A percentile compares a stretch with the other conserved stretches of the same genome.
Evolutionary conservation across 2,113 vertebrate genomes (phyloP).

Genomic region (Heterotis niloticus): DNA sequence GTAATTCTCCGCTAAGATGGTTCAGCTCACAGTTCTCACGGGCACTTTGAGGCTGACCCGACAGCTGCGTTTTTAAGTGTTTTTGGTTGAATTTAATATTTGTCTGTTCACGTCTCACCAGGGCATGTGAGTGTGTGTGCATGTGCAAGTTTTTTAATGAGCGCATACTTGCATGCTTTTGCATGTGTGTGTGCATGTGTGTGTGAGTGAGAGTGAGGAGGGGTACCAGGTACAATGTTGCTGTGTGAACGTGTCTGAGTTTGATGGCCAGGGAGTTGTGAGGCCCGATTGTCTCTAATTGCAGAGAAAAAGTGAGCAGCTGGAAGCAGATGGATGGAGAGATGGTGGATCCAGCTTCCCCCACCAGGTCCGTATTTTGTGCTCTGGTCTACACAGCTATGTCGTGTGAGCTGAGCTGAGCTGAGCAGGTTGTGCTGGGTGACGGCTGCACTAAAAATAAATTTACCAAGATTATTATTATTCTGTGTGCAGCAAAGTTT

Average conservation of each 20-base stretch:
- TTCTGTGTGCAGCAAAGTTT: too few relatives aligned
- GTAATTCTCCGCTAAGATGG: too few relatives aligned
- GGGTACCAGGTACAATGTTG: constrained; percentile 48
- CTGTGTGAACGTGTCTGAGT: constrained; percentile 48
- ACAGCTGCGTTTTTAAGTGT: neutral
- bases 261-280: constrained; percentile 59
- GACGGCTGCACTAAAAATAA: neutral
- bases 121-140: neutral
- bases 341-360: constrained; percentile 33
- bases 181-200: constrained; percentile 21
- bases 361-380: too few relatives aligned
- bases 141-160: neutral
- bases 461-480: too few relatives aligned
- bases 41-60: neutral
- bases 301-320: constrained; percentile 57
- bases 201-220: constrained; percentile 34
- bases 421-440: too few relatives aligned
- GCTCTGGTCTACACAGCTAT: too few relatives aligned
- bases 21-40: too few relatives aligned
- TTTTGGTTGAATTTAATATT: neutral
- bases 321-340: constrained; percentile 37
- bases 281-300: constrained; percentile 63
- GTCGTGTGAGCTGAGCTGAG: neutral
- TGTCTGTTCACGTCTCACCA: neutral
- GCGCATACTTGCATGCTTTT: neutral